phyloP scores from a whole-genome alignment of 2,888 invertebrate species.

The Tubiluchus corallicola region DNA sequence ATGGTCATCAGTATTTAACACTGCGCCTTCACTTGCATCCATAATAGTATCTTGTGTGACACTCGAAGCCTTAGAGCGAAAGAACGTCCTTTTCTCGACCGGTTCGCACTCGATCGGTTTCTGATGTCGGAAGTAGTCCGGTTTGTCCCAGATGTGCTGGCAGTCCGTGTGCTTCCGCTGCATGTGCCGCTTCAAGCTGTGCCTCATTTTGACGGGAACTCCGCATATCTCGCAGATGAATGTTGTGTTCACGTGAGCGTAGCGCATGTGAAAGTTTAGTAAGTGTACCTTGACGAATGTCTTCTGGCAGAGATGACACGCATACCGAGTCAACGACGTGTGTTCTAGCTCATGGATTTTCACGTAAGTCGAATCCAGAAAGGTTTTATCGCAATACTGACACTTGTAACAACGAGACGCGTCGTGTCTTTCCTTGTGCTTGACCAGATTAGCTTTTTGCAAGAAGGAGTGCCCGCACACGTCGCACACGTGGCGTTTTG shows the following conservation, averaged over 20 bases:
- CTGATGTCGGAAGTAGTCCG: not conserved
- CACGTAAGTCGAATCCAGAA: constrained; percentile 30
- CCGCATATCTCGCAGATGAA: constrained; percentile 27
- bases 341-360: constrained; percentile 30
- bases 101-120: too few relatives aligned
- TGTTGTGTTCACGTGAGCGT: constrained; percentile 24
- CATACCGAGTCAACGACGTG: constrained; percentile 22
- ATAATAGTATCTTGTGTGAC: not conserved
- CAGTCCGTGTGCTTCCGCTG: constrained; percentile 14
- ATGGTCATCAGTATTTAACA: not conserved
- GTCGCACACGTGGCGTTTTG: constrained; percentile 28
- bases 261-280: constrained; percentile 19
- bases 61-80: not conserved
- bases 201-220: constrained; percentile 13
- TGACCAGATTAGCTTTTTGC: constrained; percentile 31
- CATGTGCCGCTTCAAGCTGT: constrained; percentile 16
- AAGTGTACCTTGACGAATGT: constrained; percentile 24
- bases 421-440: constrained; percentile 29
- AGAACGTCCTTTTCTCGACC: too few relatives aligned
- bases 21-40: not conserved
- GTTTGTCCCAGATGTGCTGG: constrained; percentile 12
- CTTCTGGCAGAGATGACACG: constrained; percentile 28
- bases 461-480: constrained; percentile 29
- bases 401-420: constrained; percentile 19
- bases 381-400: constrained; percentile 27